Evolutionary conservation across 1,140 invertebrate genomes (phyloP).

Genomic region (Psix sp.): DNA sequence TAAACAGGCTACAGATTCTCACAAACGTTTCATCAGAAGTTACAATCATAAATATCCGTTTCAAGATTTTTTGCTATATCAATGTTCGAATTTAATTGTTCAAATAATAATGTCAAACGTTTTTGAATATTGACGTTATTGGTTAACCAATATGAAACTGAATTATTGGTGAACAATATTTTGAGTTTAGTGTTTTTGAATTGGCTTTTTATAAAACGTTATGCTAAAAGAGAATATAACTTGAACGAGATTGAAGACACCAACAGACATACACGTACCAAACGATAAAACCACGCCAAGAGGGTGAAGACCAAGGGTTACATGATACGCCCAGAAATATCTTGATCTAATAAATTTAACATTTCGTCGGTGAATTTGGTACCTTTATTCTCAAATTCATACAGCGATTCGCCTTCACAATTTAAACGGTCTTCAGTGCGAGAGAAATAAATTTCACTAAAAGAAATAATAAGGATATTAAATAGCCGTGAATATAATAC

Average conservation of each 20-base stretch:
- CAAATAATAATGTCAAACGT: no score
- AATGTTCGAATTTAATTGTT: background rate
- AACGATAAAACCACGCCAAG: constrained; percentile 57
- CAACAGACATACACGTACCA: constrained; percentile 22
- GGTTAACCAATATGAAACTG: no score
- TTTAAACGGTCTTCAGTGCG: constrained; percentile 10
- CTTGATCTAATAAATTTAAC: constrained; percentile 78
- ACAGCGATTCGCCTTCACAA: constrained; percentile 36
- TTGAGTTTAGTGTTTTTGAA: background rate
- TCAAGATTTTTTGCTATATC: background rate
- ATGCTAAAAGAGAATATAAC: constrained; percentile 28
- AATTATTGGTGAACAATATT: no score
- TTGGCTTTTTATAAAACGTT: constrained; percentile 1
- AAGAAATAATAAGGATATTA: constrained; percentile 19
- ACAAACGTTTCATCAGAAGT: background rate
- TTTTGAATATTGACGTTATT: no score
- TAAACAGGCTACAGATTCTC: constrained; percentile 24
- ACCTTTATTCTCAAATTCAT: constrained; percentile 65
- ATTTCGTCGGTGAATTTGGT: constrained; percentile 75
- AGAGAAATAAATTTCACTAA: constrained; percentile 37
- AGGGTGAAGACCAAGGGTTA: constrained; percentile 65
- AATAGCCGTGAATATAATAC: constrained; percentile 26
- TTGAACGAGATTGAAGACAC: constrained; percentile 35
- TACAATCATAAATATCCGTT: background rate
- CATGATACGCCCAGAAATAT: constrained; percentile 75